These are phyloP conservation scores for Gobionotothen gibberifrons DNA, from an alignment of 2,797 vertebrate genomes.

Conservation along the genomic window DNA sequence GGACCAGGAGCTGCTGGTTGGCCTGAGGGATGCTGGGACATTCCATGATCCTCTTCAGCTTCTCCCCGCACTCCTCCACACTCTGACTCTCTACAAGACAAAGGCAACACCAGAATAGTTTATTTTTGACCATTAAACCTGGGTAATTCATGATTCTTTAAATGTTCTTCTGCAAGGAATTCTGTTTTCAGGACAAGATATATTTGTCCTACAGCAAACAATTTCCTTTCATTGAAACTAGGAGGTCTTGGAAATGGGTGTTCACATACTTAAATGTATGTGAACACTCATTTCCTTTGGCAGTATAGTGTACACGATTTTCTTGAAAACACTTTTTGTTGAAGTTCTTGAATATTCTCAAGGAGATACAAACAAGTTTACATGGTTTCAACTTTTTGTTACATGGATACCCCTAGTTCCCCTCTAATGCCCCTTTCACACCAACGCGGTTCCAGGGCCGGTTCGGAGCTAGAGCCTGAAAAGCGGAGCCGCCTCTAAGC, in stretches of 20 bases:
- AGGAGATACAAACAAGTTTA: no score
- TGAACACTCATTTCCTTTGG: not conserved
- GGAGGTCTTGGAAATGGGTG: not conserved
- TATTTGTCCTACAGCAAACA: not conserved
- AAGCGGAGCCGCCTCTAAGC: no score
- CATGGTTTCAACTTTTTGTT: no score
- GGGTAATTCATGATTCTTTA: no score
- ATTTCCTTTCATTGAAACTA: not conserved
- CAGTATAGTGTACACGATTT: not conserved
- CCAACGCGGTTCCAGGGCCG: no score
- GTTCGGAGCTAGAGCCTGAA: no score
- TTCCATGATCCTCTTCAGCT: slow-evolving; percentile 83
- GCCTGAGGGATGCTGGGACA: slow-evolving; percentile 82
- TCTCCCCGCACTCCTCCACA: slow-evolving; percentile 85
- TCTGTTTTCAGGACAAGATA: no score
- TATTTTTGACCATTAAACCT: not conserved
- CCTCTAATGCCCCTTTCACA: not conserved
- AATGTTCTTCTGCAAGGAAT: no score
- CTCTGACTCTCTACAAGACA: slow-evolving; percentile 73
- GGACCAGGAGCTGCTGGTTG: slow-evolving; percentile 83
- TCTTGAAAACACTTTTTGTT: not conserved
- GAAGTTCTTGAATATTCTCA: no score
- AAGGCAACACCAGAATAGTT: not conserved
- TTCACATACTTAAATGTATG: no score
- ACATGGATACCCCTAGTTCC: not conserved